phyloP scores from a whole-genome alignment of 2,797 vertebrate genomes.

The Molossus alvarezi region DNA sequence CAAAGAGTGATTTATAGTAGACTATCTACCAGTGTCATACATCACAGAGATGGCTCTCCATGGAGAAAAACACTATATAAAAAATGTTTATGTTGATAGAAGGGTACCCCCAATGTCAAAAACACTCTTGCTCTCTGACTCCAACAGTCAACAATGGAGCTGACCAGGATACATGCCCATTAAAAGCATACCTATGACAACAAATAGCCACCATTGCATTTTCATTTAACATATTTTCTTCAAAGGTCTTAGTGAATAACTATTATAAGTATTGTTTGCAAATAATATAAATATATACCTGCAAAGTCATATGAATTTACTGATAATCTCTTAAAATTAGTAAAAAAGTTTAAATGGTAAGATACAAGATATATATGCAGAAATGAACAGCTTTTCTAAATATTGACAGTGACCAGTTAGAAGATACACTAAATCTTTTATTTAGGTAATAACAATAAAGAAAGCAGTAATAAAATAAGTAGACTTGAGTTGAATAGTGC shows the following conservation, averaged over 20 bases:
- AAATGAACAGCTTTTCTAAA: slow-evolving; percentile 2
- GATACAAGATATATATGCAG: slow-evolving; percentile 7
- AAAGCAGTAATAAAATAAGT: slow-evolving; percentile 11
- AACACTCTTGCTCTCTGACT: background rate
- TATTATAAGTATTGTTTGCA: background rate
- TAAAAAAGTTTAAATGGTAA: slow-evolving; percentile 42
- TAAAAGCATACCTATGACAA: background rate
- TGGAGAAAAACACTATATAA: background rate
- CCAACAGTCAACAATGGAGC: background rate
- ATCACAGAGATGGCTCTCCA: background rate
- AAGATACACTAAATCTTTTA: slow-evolving; percentile 25
- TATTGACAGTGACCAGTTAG: background rate
- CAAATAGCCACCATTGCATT: background rate
- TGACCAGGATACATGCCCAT: background rate
- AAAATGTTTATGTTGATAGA: background rate
- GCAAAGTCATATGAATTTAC: background rate
- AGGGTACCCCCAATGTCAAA: background rate
- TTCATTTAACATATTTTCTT: background rate
- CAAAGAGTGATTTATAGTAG: background rate
- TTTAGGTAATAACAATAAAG: background rate
- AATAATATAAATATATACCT: background rate
- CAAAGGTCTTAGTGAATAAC: background rate
- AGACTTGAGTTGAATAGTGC: background rate
- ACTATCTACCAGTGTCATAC: background rate
- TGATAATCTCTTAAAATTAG: slow-evolving; percentile 31